Conservation (phyloP, 37 sponge, comb jelly and placozoan genomes). For the Haliclona indistincta region DNA sequence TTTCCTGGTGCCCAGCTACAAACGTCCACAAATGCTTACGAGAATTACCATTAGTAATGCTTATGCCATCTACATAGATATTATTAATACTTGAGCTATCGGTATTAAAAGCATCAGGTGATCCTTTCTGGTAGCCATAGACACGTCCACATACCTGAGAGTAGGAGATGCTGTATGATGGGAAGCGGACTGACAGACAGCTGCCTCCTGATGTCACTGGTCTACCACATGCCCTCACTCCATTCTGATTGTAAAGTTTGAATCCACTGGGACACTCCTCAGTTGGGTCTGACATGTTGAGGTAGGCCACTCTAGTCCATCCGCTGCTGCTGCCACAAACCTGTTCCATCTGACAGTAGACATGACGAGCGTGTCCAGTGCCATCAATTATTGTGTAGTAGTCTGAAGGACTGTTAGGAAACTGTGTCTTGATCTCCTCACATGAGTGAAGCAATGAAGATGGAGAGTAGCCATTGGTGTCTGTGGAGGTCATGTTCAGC, state of each 20-base stretch:
- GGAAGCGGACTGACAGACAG: not conserved
- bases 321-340: not conserved
- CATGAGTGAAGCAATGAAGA: not conserved
- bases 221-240: slow-evolving; percentile 23
- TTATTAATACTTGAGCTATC: not conserved
- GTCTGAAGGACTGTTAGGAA: not conserved
- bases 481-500: too few relatives aligned
- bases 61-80: slow-evolving; percentile 28
- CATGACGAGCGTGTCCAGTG: slow-evolving; percentile 10
- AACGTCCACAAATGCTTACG: slow-evolving; percentile 39
- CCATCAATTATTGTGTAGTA: not conserved
- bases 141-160: slow-evolving; percentile 27
- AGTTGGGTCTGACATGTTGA: slow-evolving; percentile 21
- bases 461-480: too few relatives aligned
- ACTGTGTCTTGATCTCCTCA: not conserved
- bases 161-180: slow-evolving; percentile 2
- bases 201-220: not conserved
- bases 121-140: slow-evolving; percentile 3
- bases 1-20: not conserved
- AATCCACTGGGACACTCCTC: slow-evolving; percentile 4
- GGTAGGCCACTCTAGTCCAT: slow-evolving; percentile 11
- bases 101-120: not conserved
- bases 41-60: slow-evolving; percentile 18
- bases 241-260: not conserved
- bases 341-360: slow-evolving; percentile 21